These are phyloP conservation scores for Drosophila kepulauana DNA, from an alignment of 1,140 invertebrate species.

Conservation along the genomic window DNA sequence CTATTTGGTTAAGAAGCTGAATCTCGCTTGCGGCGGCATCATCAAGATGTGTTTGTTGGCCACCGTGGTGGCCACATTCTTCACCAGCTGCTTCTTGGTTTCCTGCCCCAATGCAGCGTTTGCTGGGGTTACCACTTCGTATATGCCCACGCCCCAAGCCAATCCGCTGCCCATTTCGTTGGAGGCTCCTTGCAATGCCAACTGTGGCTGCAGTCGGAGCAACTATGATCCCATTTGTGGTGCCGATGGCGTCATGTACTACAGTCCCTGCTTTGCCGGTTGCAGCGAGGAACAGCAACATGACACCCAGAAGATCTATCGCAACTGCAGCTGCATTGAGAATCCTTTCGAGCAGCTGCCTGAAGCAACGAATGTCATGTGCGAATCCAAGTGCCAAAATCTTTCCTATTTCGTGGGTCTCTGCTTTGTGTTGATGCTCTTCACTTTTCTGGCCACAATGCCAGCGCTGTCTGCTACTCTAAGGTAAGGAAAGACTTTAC, in stretches of 20 bases:
- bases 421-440: constrained; percentile 90
- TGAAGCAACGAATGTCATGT: constrained; percentile 85
- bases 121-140: constrained; percentile 90
- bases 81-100: constrained; percentile 89
- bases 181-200: constrained; percentile 87
- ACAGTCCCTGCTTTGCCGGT: constrained; percentile 93
- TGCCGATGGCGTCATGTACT: constrained; percentile 92
- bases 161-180: constrained; percentile 50
- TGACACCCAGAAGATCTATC: constrained; percentile 84
- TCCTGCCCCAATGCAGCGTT: constrained; percentile 91
- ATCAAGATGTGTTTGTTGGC: constrained; percentile 90
- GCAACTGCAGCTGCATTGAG: constrained; percentile 86
- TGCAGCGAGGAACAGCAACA: constrained; percentile 86
- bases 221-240: constrained; percentile 90
- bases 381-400: constrained; percentile 88
- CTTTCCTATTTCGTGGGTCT: constrained; percentile 89
- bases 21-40: constrained; percentile 90
- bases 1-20: constrained; percentile 91
- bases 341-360: constrained; percentile 11
- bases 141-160: constrained; percentile 65
- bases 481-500: constrained; percentile 85
- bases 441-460: constrained; percentile 92
- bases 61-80: constrained; percentile 87
- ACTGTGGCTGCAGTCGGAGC: constrained; percentile 87
- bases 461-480: constrained; percentile 91